A percentile compares a stretch with the other conserved stretches of the same genome.
Evolutionary conservation across 2,888 invertebrate species (phyloP).

Genomic region (Campaea margaritaria): DNA sequence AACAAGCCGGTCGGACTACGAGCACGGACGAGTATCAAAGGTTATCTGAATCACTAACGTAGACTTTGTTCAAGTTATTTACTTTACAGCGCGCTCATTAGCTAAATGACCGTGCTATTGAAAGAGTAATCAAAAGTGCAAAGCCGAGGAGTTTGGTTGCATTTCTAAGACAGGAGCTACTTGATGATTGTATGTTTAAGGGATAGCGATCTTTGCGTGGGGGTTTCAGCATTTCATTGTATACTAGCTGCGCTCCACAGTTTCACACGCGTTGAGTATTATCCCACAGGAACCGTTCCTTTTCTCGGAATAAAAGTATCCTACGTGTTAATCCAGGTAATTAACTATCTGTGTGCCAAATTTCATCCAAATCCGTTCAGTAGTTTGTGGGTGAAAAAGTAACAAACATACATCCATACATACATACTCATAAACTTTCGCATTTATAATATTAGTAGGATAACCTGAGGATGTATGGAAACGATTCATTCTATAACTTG

Average conservation of each 20-base stretch:
- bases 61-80: slow-evolving; percentile 79
- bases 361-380: too few relatives aligned
- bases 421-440: too few relatives aligned
- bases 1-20: slow-evolving; percentile 54
- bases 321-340: too few relatives aligned
- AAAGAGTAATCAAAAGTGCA: slow-evolving; percentile 56
- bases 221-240: neutral
- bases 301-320: too few relatives aligned
- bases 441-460: too few relatives aligned
- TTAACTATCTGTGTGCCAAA: too few relatives aligned
- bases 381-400: too few relatives aligned
- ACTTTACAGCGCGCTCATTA: slow-evolving; percentile 79
- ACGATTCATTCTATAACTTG: too few relatives aligned
- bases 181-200: neutral
- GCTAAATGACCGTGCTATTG: slow-evolving; percentile 78
- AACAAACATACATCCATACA: too few relatives aligned
- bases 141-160: slow-evolving; percentile 19
- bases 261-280: too few relatives aligned
- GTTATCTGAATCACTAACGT: slow-evolving; percentile 64
- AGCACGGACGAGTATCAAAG: slow-evolving; percentile 67
- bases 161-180: slow-evolving; percentile 21
- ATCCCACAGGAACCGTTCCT: too few relatives aligned
- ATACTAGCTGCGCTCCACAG: neutral
- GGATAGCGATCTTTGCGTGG: neutral
- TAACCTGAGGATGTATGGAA: too few relatives aligned